Conservation (phyloP, 2,113 vertebrate genomes). For the Microtus richardsoni region DNA sequence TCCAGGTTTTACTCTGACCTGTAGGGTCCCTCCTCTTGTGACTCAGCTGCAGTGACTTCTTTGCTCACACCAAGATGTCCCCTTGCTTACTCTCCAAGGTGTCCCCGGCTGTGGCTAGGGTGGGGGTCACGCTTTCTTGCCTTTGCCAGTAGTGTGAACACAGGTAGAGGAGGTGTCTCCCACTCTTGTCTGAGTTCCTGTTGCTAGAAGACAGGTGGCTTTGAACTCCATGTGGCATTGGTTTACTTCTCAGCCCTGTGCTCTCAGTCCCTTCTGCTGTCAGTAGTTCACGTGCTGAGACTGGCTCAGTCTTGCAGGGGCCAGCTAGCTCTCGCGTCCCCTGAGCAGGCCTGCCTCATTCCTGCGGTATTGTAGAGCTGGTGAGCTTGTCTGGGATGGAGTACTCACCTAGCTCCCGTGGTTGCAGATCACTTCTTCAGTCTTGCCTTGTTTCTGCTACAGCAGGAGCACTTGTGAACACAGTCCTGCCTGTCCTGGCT, state of each 20-base stretch:
- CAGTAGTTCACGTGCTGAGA: background rate
- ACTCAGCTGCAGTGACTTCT: background rate
- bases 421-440: background rate
- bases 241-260: background rate
- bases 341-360: background rate
- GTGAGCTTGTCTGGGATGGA: background rate
- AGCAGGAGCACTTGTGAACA: background rate
- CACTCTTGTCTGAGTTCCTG: background rate
- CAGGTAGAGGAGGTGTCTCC: background rate
- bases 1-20: background rate
- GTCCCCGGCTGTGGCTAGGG: no score
- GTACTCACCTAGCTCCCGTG: background rate
- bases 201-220: background rate
- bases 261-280: background rate
- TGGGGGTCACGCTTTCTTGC: no score
- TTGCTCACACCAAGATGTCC: background rate
- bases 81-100: background rate
- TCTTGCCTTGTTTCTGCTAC: background rate
- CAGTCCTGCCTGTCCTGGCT: background rate
- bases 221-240: background rate
- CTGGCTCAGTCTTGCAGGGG: background rate
- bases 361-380: background rate
- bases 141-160: background rate
- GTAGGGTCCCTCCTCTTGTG: rapidly evolving
- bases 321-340: background rate